These are phyloP conservation scores for Phylloscopus collybita DNA, from an alignment of 2,797 vertebrate genomes.

Conservation along the genomic window DNA sequence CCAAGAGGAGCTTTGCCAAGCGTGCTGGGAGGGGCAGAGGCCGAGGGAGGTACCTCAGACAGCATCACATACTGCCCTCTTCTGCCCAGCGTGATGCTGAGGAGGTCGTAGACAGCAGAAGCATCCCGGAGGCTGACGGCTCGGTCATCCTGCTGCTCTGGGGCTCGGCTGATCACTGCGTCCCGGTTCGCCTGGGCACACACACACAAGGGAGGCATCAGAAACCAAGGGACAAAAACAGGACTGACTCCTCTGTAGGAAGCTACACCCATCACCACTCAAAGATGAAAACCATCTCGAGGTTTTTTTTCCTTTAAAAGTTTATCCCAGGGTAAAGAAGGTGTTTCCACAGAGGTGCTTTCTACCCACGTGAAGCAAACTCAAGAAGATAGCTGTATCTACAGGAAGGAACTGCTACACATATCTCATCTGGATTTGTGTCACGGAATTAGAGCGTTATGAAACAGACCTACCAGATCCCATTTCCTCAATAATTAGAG, in stretches of 20 bases:
- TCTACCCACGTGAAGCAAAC: background rate
- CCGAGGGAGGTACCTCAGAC: slow-evolving; percentile 85
- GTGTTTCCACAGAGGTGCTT: background rate
- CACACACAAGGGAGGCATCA: background rate
- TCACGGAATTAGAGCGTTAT: background rate
- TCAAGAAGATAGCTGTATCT: background rate
- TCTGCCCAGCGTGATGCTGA: slow-evolving; percentile 95
- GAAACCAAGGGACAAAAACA: background rate
- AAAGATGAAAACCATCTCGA: background rate
- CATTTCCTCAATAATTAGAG: slow-evolving; percentile 8
- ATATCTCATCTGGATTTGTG: background rate
- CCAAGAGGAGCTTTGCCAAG: background rate
- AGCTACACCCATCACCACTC: background rate
- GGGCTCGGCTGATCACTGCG: slow-evolving; percentile 91
- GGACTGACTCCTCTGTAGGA: background rate
- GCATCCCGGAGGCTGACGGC: slow-evolving; percentile 87
- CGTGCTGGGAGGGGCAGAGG: background rate
- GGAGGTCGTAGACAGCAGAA: slow-evolving; percentile 92
- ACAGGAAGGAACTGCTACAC: background rate
- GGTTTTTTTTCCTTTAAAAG: background rate
- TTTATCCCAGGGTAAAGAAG: background rate
- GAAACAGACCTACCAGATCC: background rate
- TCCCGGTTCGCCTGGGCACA: slow-evolving; percentile 87
- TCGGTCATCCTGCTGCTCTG: slow-evolving; percentile 88
- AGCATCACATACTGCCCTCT: slow-evolving; percentile 97